Conservation (phyloP, 2,888 invertebrate genomes). For the Chesias legatella region DNA sequence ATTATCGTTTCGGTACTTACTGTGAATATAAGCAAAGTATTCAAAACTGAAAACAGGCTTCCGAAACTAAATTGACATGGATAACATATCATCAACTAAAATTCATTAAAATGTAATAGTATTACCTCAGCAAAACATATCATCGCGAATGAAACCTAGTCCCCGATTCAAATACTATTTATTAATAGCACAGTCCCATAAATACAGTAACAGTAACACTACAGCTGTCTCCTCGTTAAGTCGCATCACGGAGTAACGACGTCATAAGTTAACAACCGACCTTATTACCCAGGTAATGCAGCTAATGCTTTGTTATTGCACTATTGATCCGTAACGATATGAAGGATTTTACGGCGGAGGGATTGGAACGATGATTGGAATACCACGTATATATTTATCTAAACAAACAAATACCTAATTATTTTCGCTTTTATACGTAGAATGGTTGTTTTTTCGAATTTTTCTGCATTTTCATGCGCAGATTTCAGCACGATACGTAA, state of each 20-base stretch:
- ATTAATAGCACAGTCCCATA: slow-evolving; percentile 19
- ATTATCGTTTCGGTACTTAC: too few species aligned
- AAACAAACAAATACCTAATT: too few species aligned
- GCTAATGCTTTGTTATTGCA: slow-evolving; percentile 52
- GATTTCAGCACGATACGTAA: too few species aligned
- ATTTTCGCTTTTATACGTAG: neutral
- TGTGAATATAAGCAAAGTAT: too few species aligned
- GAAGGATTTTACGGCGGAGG: slow-evolving; percentile 10
- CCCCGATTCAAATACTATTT: neutral
- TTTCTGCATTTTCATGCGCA: too few species aligned
- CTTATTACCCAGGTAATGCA: slow-evolving; percentile 45
- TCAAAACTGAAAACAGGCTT: too few species aligned
- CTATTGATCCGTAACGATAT: slow-evolving; percentile 28
- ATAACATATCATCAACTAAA: too few species aligned
- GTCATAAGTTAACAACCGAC: slow-evolving; percentile 51
- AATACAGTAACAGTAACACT: slow-evolving; percentile 29
- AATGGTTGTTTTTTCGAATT: too few species aligned
- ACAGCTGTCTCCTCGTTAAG: slow-evolving; percentile 46
- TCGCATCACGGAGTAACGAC: slow-evolving; percentile 42
- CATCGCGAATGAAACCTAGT: too few species aligned
- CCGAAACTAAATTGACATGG: too few species aligned
- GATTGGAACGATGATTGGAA: neutral
- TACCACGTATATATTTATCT: neutral
- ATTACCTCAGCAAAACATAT: too few species aligned
- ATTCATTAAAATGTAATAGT: too few species aligned